Evolutionary conservation across 2,797 vertebrate genomes (phyloP).

Genomic region (Cossypha caffra): DNA sequence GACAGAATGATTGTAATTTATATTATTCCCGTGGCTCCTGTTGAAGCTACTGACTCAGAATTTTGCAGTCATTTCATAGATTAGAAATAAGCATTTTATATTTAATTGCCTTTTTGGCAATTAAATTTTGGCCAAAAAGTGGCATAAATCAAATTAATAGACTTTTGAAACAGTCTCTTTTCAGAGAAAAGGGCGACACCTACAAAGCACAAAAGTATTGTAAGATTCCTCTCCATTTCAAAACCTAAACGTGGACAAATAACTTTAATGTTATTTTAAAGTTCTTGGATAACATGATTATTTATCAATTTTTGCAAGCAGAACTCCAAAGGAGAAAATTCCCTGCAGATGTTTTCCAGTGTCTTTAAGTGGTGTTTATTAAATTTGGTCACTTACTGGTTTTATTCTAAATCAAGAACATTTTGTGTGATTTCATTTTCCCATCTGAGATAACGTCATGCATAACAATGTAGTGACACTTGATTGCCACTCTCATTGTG

Average conservation of each 20-base stretch:
- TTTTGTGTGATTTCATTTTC: slow-evolving; percentile 43
- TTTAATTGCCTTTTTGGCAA: not conserved
- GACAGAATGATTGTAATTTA: not conserved
- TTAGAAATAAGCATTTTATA: not conserved
- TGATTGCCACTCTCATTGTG: not conserved
- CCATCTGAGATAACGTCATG: slow-evolving; percentile 48
- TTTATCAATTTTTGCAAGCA: not conserved
- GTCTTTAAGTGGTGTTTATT: not conserved
- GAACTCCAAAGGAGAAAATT: not conserved
- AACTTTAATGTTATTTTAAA: not conserved
- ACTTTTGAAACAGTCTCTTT: not conserved
- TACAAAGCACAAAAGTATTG: not conserved
- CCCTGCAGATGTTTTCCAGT: not conserved
- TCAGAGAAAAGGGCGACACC: not conserved
- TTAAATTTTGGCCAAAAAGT: not conserved
- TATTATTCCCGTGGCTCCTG: not conserved
- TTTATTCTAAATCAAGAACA: not conserved
- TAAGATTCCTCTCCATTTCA: not conserved
- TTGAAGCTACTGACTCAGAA: not conserved
- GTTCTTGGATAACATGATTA: not conserved
- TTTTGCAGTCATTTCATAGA: not conserved
- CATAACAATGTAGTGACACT: slow-evolving; percentile 47
- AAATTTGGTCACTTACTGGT: not conserved
- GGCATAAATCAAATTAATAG: not conserved
- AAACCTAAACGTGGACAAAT: not conserved